Conservation (phyloP, 2,797 vertebrate species). For the Brachymystax lenok region DNA sequence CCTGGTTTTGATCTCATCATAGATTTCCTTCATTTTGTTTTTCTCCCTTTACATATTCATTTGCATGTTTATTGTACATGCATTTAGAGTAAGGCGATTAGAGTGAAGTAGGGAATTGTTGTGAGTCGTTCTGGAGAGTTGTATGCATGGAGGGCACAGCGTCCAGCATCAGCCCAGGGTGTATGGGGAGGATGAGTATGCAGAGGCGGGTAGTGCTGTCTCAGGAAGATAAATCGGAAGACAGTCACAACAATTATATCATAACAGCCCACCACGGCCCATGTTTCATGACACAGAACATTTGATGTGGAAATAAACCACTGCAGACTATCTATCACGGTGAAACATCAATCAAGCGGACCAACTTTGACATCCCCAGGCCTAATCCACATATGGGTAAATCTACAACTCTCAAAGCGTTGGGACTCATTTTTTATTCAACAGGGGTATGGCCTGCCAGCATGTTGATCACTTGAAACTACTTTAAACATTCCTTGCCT, state of each 20-base stretch:
- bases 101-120: background rate
- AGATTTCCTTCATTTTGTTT: background rate
- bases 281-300: slow-evolving; percentile 15
- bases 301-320: slow-evolving; percentile 32
- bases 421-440: slow-evolving; percentile 74
- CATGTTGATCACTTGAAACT: slow-evolving; percentile 70
- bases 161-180: background rate
- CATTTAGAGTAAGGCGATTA: background rate
- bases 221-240: slow-evolving; percentile 16
- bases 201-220: background rate
- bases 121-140: background rate
- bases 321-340: slow-evolving; percentile 22
- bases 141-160: background rate
- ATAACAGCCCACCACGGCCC: slow-evolving; percentile 11
- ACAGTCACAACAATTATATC: slow-evolving; percentile 15
- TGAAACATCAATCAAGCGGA: slow-evolving; percentile 15
- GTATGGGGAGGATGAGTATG: slow-evolving; percentile 3
- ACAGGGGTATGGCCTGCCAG: slow-evolving; percentile 59
- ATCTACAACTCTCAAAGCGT: slow-evolving; percentile 70
- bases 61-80: background rate
- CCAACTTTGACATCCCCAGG: slow-evolving; percentile 36
- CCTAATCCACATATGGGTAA: slow-evolving; percentile 62
- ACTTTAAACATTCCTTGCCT: slow-evolving; percentile 63
- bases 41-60: background rate
- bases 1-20: slow-evolving; percentile 64